Evolutionary conservation across 2,113 vertebrate genomes (phyloP).

Genomic region (Danionella cerebrum): DNA sequence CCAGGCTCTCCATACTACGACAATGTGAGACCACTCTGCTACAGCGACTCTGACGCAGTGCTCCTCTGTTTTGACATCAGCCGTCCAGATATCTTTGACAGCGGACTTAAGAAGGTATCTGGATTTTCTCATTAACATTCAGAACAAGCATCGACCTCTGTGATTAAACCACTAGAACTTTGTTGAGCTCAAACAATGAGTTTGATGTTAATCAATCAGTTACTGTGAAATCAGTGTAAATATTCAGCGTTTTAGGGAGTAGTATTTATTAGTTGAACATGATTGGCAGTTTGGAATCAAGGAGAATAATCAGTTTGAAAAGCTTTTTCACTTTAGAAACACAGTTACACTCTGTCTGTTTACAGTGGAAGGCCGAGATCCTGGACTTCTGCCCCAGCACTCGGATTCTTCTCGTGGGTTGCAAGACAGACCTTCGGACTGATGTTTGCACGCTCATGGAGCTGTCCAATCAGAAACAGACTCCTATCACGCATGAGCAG

Average conservation of each 20-base stretch:
- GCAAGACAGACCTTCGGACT: slow-evolving; percentile 87
- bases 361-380: slow-evolving; percentile 89
- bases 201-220: too few relatives aligned
- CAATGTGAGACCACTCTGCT: slow-evolving; percentile 92
- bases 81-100: slow-evolving; percentile 85
- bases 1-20: slow-evolving; percentile 93
- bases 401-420: slow-evolving; percentile 87
- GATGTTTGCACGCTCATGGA: slow-evolving; percentile 93
- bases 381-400: slow-evolving; percentile 88
- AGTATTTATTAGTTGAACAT: not conserved
- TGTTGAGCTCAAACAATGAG: too few relatives aligned
- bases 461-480: slow-evolving; percentile 90
- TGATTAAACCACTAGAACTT: too few relatives aligned
- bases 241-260: not conserved
- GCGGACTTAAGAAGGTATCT: slow-evolving; percentile 84
- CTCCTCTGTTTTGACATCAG: slow-evolving; percentile 93
- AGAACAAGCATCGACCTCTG: not conserved
- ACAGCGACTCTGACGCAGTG: slow-evolving; percentile 90
- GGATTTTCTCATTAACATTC: not conserved
- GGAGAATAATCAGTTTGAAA: not conserved
- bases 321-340: not conserved
- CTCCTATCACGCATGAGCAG: slow-evolving; percentile 87
- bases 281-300: not conserved
- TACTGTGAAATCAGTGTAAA: too few relatives aligned
- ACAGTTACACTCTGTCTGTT: slow-evolving; percentile 14